Evolutionary conservation across 2,797 vertebrate species (phyloP).

Genomic region (Chrysocyon brachyurus): DNA sequence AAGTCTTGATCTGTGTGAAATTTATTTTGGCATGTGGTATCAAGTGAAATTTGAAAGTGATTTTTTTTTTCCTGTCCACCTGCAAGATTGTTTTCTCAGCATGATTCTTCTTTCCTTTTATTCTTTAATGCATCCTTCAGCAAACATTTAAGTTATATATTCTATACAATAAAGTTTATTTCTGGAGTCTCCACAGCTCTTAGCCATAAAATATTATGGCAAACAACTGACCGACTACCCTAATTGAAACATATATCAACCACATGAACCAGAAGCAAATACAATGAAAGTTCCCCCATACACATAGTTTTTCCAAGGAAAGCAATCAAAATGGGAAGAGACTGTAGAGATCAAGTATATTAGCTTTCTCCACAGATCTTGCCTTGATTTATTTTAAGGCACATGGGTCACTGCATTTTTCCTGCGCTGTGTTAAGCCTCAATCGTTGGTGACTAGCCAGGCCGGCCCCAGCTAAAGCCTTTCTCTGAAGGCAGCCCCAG

Average conservation of each 20-base stretch:
- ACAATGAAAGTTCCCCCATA: background rate
- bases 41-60: background rate
- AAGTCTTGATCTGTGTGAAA: background rate
- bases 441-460: background rate
- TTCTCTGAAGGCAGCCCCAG: constrained; percentile 31
- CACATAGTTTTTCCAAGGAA: constrained; percentile 45
- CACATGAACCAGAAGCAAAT: background rate
- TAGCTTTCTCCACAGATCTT: constrained; percentile 23
- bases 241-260: background rate
- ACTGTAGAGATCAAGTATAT: background rate
- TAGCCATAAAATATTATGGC: constrained; percentile 20
- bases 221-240: constrained; percentile 20
- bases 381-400: constrained; percentile 59
- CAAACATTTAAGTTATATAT: constrained; percentile 48
- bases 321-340: background rate
- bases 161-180: constrained; percentile 39
- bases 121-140: constrained; percentile 21
- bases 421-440: constrained; percentile 3
- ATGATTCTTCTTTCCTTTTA: background rate
- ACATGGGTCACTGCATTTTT: constrained; percentile 29
- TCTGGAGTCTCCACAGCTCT: background rate
- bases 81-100: constrained; percentile 41
- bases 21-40: constrained; percentile 28
- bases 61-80: background rate
- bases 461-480: background rate